These are phyloP conservation scores for Stenoptilia bipunctidactyla DNA, from an alignment of 2,888 invertebrate species.

Conservation along the genomic window DNA sequence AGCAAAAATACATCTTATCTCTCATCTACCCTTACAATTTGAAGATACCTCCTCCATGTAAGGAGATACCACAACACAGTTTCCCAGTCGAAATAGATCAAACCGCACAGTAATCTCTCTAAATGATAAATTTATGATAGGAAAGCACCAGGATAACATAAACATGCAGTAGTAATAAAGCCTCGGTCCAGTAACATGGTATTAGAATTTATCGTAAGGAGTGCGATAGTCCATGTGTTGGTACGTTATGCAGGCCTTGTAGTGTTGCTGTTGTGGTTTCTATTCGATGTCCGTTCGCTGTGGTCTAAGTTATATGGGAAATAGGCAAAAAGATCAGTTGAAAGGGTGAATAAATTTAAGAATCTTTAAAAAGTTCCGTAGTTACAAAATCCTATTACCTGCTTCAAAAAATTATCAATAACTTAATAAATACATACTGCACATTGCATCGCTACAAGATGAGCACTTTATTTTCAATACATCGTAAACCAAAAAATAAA, in stretches of 20 bases:
- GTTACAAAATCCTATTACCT: no score
- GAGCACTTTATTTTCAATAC: no score
- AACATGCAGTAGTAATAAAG: constrained; percentile 40
- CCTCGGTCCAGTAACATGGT: constrained; percentile 32
- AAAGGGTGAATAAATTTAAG: no score
- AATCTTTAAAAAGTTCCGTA: no score
- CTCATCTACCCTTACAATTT: no score
- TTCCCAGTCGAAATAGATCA: constrained; percentile 7
- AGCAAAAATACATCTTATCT: no score
- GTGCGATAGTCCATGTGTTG: neutral
- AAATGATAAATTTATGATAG: constrained; percentile 20
- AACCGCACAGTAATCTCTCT: constrained; percentile 6
- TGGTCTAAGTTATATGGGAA: constrained; percentile 25
- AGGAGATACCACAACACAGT: constrained; percentile 1
- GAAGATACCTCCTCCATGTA: no score
- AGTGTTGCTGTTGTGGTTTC: constrained; percentile 53
- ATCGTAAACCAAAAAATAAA: no score
- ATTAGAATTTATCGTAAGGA: constrained; percentile 13
- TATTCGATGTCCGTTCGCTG: constrained; percentile 32
- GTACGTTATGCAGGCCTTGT: neutral
- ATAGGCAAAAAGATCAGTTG: no score
- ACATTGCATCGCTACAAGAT: no score
- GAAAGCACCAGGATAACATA: constrained; percentile 22
- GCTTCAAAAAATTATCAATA: no score
- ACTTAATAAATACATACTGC: no score